These are phyloP conservation scores for Caloenas nicobarica DNA, from an alignment of 2,113 vertebrate species.

Conservation along the genomic window DNA sequence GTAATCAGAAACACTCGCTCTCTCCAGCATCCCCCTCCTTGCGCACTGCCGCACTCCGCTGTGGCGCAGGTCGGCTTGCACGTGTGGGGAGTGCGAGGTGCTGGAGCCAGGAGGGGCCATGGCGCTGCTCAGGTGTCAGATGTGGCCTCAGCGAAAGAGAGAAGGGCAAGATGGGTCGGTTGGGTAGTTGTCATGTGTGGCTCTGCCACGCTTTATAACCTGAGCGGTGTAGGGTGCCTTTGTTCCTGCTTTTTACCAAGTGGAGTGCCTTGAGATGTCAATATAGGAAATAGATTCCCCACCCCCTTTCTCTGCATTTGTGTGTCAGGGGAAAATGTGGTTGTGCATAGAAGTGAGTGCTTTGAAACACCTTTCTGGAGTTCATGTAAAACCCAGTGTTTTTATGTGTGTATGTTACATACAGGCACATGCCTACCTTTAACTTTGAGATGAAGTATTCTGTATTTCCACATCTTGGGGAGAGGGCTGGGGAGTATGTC, in stretches of 20 bases:
- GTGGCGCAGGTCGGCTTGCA: not conserved
- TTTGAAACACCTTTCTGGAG: not conserved
- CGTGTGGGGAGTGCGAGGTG: not conserved
- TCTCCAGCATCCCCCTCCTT: not conserved
- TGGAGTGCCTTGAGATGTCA: not conserved
- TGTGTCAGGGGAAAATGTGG: not conserved
- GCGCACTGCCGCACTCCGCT: not conserved
- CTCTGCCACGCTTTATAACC: fast-evolving
- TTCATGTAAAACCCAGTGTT: not conserved
- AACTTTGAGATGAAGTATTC: not conserved
- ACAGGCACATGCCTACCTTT: not conserved
- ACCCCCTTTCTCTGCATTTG: fast-evolving
- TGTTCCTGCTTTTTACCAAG: not conserved
- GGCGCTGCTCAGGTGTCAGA: not conserved
- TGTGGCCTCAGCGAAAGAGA: fast-evolving
- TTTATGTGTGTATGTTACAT: not conserved
- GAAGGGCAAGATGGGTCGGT: fast-evolving
- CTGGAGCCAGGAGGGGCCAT: fast-evolving
- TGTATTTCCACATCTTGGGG: not conserved
- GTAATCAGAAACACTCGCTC: not conserved
- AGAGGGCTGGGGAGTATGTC: not conserved
- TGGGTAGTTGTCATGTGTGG: not conserved
- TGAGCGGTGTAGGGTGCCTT: not conserved
- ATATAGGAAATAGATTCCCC: fast-evolving
- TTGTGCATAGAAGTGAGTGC: fast-evolving